These are phyloP conservation scores for Sardina pilchardus DNA, from an alignment of 2,113 vertebrate species.

Conservation along the genomic window DNA sequence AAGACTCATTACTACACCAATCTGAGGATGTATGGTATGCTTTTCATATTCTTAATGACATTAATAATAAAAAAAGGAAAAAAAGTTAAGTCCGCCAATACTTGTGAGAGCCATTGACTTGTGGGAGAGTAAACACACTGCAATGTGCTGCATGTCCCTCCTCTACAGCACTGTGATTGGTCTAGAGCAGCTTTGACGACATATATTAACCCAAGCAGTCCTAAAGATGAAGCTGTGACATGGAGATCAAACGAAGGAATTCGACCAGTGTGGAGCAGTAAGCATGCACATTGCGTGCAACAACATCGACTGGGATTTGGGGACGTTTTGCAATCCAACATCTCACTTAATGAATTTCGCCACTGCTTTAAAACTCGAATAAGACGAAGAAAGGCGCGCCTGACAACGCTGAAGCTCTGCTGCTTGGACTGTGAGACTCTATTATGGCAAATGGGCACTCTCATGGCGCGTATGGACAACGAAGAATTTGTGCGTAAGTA, in stretches of 20 bases:
- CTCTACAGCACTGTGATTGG: slow-evolving; percentile 72
- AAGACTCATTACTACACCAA: not conserved
- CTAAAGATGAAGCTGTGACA: slow-evolving; percentile 86
- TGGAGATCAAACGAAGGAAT: slow-evolving; percentile 77
- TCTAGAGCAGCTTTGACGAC: slow-evolving; percentile 76
- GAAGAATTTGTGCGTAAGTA: slow-evolving; percentile 62
- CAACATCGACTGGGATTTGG: slow-evolving; percentile 41
- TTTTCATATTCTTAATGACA: slow-evolving; percentile 37
- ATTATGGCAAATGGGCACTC: slow-evolving; percentile 43
- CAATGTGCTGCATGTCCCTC: slow-evolving; percentile 69
- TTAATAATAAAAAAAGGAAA: slow-evolving; percentile 29
- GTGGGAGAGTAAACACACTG: slow-evolving; percentile 78
- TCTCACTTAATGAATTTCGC: slow-evolving; percentile 11
- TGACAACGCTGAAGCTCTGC: slow-evolving; percentile 32
- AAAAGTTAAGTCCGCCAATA: slow-evolving; percentile 72
- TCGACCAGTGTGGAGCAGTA: slow-evolving; percentile 55
- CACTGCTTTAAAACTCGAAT: slow-evolving; percentile 29
- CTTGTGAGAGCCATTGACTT: slow-evolving; percentile 72
- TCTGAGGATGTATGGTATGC: not conserved
- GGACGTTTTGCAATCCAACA: slow-evolving; percentile 27
- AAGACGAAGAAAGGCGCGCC: slow-evolving; percentile 19
- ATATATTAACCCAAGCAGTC: slow-evolving; percentile 86
- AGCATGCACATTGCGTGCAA: slow-evolving; percentile 36
- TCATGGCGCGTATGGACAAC: slow-evolving; percentile 53
- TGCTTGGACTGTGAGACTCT: slow-evolving; percentile 31